A percentile compares a stretch with the other conserved stretches of the same genome.
These are phyloP conservation scores for Cetonia aurata DNA, from an alignment of 2,888 invertebrate species.

Conservation along the genomic window DNA sequence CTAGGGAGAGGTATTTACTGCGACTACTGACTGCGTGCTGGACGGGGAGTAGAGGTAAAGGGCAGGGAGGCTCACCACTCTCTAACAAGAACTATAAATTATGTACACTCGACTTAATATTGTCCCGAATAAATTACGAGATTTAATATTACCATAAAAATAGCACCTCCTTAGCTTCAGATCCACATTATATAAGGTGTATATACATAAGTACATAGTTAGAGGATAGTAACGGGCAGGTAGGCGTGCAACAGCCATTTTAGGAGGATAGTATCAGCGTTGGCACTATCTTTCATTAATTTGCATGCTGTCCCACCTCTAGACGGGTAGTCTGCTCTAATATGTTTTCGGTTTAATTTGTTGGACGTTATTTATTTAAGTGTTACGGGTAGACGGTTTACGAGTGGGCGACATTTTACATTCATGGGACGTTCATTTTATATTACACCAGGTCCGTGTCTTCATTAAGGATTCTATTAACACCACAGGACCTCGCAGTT, in stretches of 20 bases:
- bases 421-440: no score
- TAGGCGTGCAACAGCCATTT: neutral
- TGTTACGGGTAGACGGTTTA: conserved; percentile 8
- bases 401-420: no score
- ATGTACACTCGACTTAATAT: conserved; percentile 38
- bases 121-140: conserved; percentile 34
- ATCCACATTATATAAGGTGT: no score
- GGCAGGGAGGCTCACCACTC: neutral
- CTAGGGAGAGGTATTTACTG: conserved; percentile 16
- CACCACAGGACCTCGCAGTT: no score
- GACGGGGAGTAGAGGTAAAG: neutral
- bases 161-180: neutral
- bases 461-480: no score
- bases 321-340: conserved; percentile 5
- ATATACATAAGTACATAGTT: no score
- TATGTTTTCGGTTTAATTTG: conserved; percentile 25
- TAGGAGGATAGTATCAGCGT: neutral
- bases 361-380: conserved; percentile 7
- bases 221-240: no score
- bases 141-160: conserved; percentile 39
- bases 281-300: conserved; percentile 15
- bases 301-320: conserved; percentile 13
- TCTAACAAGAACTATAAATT: conserved; percentile 42
- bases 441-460: no score
- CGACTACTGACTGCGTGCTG: neutral